Conservation (phyloP, 2,113 vertebrate species). For the Perca schrenkii region DNA sequence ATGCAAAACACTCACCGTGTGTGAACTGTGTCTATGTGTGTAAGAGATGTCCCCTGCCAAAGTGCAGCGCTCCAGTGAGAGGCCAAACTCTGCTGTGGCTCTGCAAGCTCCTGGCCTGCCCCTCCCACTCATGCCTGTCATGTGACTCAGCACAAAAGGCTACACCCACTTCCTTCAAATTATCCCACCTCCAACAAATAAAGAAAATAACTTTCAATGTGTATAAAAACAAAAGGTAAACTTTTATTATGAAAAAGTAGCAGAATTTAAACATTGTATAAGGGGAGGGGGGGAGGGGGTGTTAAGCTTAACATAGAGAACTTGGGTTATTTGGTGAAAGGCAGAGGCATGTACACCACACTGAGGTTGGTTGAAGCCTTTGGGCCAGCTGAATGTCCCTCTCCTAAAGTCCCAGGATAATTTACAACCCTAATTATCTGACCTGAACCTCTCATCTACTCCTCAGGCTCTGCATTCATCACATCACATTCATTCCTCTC, state of each 20-base stretch:
- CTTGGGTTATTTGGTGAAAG: not conserved
- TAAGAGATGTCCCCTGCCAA: slow-evolving; percentile 62
- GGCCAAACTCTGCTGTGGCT: slow-evolving; percentile 74
- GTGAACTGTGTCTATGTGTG: slow-evolving; percentile 58
- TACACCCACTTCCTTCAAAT: slow-evolving; percentile 73
- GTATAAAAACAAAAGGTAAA: not conserved
- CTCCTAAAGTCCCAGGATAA: slow-evolving; percentile 18
- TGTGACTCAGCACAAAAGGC: slow-evolving; percentile 69
- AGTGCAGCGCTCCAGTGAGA: slow-evolving; percentile 71
- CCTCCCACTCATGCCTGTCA: slow-evolving; percentile 72
- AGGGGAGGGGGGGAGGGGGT: no score
- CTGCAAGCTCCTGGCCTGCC: slow-evolving; percentile 59
- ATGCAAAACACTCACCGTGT: slow-evolving; percentile 76
- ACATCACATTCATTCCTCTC: slow-evolving; percentile 50
- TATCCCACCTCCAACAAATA: not conserved
- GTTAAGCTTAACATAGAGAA: not conserved
- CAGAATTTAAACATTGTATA: not conserved
- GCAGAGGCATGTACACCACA: not conserved
- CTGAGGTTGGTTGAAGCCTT: slow-evolving; percentile 5
- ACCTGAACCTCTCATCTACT: slow-evolving; percentile 44
- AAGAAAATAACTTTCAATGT: not conserved
- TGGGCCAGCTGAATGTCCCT: slow-evolving; percentile 17
- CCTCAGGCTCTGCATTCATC: slow-evolving; percentile 40
- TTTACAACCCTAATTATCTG: slow-evolving; percentile 56
- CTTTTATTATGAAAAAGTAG: slow-evolving; percentile 5